Conservation (phyloP, 2,797 vertebrate species). For the Brachyrhaphis roseni region DNA sequence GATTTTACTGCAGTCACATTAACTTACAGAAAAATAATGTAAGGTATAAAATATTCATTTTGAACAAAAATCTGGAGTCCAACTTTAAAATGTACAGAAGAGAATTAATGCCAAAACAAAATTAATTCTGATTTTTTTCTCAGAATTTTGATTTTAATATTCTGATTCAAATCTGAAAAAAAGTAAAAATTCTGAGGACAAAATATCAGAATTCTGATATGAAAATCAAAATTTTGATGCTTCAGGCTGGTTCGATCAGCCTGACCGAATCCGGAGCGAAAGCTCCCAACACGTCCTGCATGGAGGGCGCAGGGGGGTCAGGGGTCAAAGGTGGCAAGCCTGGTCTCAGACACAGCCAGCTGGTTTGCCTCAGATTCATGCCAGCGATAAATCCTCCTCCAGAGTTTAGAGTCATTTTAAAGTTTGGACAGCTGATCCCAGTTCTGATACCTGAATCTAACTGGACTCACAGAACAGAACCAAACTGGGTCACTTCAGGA, state of each 20-base stretch:
- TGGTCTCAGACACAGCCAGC: conserved; percentile 23
- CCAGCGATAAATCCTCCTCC: background rate
- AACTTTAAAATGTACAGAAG: background rate
- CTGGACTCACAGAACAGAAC: background rate
- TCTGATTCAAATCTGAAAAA: too few relatives aligned
- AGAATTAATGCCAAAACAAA: too few relatives aligned
- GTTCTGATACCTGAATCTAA: too few relatives aligned
- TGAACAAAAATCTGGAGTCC: background rate
- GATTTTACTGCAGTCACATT: background rate
- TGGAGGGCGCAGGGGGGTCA: conserved; percentile 10
- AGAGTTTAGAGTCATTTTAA: background rate
- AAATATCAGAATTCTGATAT: too few relatives aligned
- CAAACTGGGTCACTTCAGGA: background rate
- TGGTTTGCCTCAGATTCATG: background rate
- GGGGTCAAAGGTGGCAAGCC: conserved; percentile 38
- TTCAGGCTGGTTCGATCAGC: too few relatives aligned
- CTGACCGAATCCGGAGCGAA: too few relatives aligned
- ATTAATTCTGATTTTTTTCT: too few relatives aligned
- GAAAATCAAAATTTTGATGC: too few relatives aligned
- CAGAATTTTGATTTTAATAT: too few relatives aligned
- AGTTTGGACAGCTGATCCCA: background rate
- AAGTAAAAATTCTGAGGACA: too few relatives aligned
- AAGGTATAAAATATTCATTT: background rate
- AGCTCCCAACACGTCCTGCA: background rate
- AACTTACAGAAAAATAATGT: background rate